phyloP scores from a whole-genome alignment of 2,113 vertebrate species.

The Nanorana parkeri region DNA sequence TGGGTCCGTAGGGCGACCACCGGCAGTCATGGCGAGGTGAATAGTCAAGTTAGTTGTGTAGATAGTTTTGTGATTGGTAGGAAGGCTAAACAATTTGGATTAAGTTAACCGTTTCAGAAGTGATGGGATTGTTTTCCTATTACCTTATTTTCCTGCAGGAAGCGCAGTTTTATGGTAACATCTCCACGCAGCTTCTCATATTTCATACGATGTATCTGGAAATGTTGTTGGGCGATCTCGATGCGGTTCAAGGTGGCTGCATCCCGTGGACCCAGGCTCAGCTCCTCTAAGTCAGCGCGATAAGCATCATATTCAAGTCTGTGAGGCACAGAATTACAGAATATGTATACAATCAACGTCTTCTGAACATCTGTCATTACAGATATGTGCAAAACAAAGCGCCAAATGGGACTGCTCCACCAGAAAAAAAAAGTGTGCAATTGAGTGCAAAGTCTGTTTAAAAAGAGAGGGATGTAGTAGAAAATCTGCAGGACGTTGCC shows the following conservation, averaged over 20 bases:
- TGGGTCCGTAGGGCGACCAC: background rate
- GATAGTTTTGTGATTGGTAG: too few species aligned
- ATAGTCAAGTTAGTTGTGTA: background rate
- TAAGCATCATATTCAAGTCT: slow-evolving; percentile 96
- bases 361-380: too few species aligned
- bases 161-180: slow-evolving; percentile 94
- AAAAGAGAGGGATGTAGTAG: too few species aligned
- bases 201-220: slow-evolving; percentile 91
- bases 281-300: slow-evolving; percentile 93
- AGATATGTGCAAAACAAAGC: too few species aligned
- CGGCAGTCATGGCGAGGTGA: background rate
- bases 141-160: slow-evolving; percentile 98
- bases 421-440: too few species aligned
- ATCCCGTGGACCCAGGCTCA: slow-evolving; percentile 89
- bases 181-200: slow-evolving; percentile 93
- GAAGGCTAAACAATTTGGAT: too few species aligned
- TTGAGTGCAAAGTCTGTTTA: too few species aligned
- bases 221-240: slow-evolving; percentile 86
- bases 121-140: background rate
- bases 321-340: background rate
- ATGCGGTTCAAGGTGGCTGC: slow-evolving; percentile 84
- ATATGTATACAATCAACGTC: background rate
- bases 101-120: too few species aligned
- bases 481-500: too few species aligned
- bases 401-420: too few species aligned